Conservation (phyloP, 2,113 vertebrate genomes). For the Ibidorhyncha struthersii region DNA sequence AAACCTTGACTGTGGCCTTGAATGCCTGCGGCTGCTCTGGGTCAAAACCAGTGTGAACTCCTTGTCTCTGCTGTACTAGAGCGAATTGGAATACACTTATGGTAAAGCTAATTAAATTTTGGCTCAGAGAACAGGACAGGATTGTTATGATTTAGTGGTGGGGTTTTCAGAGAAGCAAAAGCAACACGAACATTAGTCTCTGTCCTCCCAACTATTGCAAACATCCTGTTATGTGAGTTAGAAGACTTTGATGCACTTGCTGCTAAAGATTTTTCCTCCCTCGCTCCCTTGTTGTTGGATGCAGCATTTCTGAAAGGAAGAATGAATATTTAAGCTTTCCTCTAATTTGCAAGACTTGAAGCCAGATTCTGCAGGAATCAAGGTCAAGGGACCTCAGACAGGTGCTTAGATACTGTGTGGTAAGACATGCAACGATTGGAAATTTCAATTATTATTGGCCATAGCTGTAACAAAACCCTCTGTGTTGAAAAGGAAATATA, state of each 20-base stretch:
- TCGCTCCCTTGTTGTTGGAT: background rate
- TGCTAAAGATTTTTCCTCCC: background rate
- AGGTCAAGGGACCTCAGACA: background rate
- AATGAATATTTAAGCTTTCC: background rate
- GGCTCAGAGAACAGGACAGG: background rate
- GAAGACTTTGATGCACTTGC: background rate
- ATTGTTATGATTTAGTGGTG: background rate
- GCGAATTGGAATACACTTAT: background rate
- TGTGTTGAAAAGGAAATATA: background rate
- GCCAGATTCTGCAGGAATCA: background rate
- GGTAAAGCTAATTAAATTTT: background rate
- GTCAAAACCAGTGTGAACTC: background rate
- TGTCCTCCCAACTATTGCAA: background rate
- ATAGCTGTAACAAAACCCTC: background rate
- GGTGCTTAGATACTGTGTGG: background rate
- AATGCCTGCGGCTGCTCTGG: background rate
- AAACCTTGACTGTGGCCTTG: background rate
- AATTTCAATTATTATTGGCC: background rate
- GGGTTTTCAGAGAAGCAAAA: background rate
- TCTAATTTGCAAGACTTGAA: background rate
- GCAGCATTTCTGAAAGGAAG: background rate
- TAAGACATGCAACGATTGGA: background rate
- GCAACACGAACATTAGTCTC: background rate
- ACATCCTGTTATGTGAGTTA: background rate
- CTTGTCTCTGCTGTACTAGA: background rate